Evolutionary conservation across 2,888 invertebrate species (phyloP).

Genomic region (Panopea generosa): DNA sequence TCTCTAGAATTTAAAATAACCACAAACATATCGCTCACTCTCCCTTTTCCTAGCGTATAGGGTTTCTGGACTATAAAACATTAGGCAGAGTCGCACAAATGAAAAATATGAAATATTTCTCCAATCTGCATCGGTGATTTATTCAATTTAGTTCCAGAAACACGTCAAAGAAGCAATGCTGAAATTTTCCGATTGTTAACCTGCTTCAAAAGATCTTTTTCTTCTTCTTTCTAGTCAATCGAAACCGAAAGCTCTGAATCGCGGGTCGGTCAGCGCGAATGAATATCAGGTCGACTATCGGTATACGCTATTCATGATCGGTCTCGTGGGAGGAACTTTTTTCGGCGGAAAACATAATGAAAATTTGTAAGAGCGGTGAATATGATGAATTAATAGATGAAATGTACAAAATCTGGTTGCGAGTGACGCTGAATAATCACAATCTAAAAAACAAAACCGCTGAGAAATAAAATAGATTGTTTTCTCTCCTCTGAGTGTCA

Average conservation of each 20-base stretch:
- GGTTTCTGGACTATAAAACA: no score
- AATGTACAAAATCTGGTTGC: slow-evolving; percentile 27
- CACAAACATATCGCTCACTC: no score
- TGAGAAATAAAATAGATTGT: slow-evolving; percentile 62
- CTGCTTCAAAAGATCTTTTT: slow-evolving; percentile 26
- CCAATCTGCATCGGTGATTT: neutral
- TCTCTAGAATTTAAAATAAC: no score
- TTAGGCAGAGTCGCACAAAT: no score
- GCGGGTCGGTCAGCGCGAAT: slow-evolving; percentile 38
- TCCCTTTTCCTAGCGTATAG: no score
- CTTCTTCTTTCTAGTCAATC: slow-evolving; percentile 15
- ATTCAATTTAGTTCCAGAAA: slow-evolving; percentile 1
- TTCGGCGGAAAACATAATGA: slow-evolving; percentile 57
- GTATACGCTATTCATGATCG: slow-evolving; percentile 15
- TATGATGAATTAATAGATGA: slow-evolving; percentile 57
- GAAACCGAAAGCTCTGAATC: slow-evolving; percentile 14
- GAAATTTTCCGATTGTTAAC: slow-evolving; percentile 38
- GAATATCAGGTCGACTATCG: slow-evolving; percentile 29
- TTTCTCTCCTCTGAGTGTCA: slow-evolving; percentile 29
- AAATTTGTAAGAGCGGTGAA: slow-evolving; percentile 42
- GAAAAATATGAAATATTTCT: slow-evolving; percentile 2
- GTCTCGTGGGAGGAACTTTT: slow-evolving; percentile 33
- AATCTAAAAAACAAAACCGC: slow-evolving; percentile 51
- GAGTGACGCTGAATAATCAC: slow-evolving; percentile 26
- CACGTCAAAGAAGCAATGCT: slow-evolving; percentile 40